Evolutionary conservation across 2,888 invertebrate species (phyloP), one percentile per base, ranked within the genome.

Genomic region (Eupithecia centaureata): DNA sequence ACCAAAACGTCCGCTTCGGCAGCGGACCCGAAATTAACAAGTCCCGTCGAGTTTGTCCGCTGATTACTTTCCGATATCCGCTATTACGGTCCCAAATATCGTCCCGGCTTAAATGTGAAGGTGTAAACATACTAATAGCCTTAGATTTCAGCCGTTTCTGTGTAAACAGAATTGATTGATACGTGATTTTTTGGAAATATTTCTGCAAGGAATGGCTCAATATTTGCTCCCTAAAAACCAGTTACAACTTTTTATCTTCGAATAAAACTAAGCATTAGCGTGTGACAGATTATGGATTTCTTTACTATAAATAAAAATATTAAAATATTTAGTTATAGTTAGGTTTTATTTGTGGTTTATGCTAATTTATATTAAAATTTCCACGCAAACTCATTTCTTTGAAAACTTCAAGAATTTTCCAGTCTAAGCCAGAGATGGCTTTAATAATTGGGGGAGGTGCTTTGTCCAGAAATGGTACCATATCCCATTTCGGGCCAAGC

Each of bases 1-100:
- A 65, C 54, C 54, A 30, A 63, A 61, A 65, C 58, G 57, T 54
- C 66, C 30, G 35, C 27, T 22, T n/a, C 22, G 60, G 18, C 42
- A 12, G 52, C 25, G 56, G 35, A 56, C 69, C 63, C 54, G 59
- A 68, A 73, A 75, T 73, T 72, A 73, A 72, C 72, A 70, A 73
- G 68, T 59, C 62, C 61, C 65, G n/a, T 61, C 66, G 65, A 74
- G 61, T 63, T 68, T 28, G 65, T 59, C 68, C 63, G 27, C 71
- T 75, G 75, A 75, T 75, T 66, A 70, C 58, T 75, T 75, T 75
- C 72, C 75, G 58, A 75, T 75, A 75, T 75, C 75, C 75, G 73
- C 70, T 73, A 71, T 72, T 71, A 71, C 56, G 51, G 25, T 27
- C 61, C 67, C 61, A 62, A 72, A 69, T 69, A 69, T 69, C 68